phyloP scores from a whole-genome alignment of 2,113 vertebrate species.

The Lepus americanus region DNA sequence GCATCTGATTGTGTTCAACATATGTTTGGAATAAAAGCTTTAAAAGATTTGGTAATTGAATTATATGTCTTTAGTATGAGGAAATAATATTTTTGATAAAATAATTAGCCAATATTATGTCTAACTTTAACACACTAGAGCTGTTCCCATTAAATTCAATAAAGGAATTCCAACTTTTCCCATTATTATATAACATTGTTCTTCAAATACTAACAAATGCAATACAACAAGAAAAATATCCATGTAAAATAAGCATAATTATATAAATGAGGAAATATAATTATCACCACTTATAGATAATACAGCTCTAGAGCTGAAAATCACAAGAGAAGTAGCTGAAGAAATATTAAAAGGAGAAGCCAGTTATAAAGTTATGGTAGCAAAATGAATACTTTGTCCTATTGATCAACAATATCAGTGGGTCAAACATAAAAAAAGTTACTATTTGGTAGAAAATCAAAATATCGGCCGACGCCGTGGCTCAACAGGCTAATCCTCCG shows the following conservation, averaged over 20 bases:
- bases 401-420: neutral
- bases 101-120: neutral
- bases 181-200: neutral
- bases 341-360: neutral
- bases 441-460: neutral
- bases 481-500: no score
- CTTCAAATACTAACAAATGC: neutral
- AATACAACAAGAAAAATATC: neutral
- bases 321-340: neutral
- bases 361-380: neutral
- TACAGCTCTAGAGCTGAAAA: neutral
- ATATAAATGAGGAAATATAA: neutral
- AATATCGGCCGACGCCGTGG: neutral
- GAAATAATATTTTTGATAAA: slow-evolving; percentile 16
- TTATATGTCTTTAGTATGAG: neutral
- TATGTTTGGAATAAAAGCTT: neutral
- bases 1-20: neutral
- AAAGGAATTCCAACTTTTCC: neutral
- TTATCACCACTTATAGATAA: neutral
- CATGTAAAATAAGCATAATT: neutral
- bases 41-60: neutral
- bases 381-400: neutral
- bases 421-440: neutral
- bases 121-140: neutral
- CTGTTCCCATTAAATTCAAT: neutral